These are phyloP conservation scores for Ceuthmochares aereus DNA, from an alignment of 2,113 vertebrate genomes.

Conservation along the genomic window DNA sequence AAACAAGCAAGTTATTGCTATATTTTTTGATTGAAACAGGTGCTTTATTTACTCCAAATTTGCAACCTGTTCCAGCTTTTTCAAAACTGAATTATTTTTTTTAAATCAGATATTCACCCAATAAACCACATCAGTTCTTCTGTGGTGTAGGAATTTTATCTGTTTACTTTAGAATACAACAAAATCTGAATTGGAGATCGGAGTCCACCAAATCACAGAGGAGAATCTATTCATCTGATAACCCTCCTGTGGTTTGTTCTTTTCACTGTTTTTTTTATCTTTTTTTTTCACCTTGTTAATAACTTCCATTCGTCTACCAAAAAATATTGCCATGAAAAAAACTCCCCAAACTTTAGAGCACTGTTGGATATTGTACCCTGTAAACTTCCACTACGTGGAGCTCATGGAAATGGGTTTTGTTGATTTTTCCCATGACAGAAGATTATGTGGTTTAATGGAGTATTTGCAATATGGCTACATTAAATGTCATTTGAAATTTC, in stretches of 20 bases:
- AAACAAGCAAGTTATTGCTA: accelerated
- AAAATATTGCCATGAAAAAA: background rate
- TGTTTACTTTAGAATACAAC: background rate
- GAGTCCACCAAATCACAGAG: background rate
- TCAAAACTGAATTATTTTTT: background rate
- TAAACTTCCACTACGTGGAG: background rate
- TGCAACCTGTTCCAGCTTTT: background rate
- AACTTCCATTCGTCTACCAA: background rate
- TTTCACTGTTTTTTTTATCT: background rate
- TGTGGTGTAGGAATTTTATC: background rate
- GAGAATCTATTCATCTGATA: background rate
- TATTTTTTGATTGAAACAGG: background rate
- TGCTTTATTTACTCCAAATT: background rate
- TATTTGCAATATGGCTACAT: background rate
- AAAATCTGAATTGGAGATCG: background rate
- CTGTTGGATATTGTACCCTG: background rate
- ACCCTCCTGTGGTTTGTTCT: background rate
- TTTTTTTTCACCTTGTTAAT: background rate
- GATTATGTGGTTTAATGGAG: slow-evolving; percentile 18
- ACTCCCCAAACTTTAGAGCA: background rate
- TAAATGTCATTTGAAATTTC: slow-evolving; percentile 14
- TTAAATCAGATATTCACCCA: background rate
- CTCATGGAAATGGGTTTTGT: background rate
- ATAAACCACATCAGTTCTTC: background rate
- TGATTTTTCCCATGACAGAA: slow-evolving; percentile 3